These are phyloP conservation scores for Oikopleura dioica DNA, from an alignment of 23 tunicate genomes.

Conservation along the genomic window DNA sequence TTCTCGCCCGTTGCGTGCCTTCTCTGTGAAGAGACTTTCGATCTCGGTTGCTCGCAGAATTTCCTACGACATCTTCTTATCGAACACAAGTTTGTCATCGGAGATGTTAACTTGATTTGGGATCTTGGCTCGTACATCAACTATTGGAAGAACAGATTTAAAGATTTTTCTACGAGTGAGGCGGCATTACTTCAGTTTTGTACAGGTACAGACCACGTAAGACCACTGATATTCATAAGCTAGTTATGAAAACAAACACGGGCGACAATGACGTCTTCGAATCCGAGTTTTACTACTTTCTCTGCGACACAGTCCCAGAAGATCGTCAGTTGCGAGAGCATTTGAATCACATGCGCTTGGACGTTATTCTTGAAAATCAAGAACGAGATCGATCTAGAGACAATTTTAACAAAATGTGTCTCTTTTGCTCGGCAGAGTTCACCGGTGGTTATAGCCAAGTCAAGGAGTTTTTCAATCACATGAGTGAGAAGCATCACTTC, in stretches of 20 bases:
- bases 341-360: slow-evolving; percentile 24
- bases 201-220: too few relatives aligned
- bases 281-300: slow-evolving; percentile 46
- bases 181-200: too few relatives aligned
- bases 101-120: slow-evolving; percentile 56
- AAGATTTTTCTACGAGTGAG: slow-evolving; percentile 16
- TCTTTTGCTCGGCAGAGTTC: slow-evolving; percentile 52
- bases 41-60: neutral
- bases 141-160: slow-evolving; percentile 58
- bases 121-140: slow-evolving; percentile 33
- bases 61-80: slow-evolving; percentile 40
- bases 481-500: slow-evolving; percentile 65
- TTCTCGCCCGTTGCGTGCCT: neutral
- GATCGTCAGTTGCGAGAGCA: slow-evolving; percentile 55
- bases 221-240: too few relatives aligned
- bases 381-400: slow-evolving; percentile 38
- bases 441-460: slow-evolving; percentile 9
- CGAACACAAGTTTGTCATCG: slow-evolving; percentile 56
- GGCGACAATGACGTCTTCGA: slow-evolving; percentile 35
- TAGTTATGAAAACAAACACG: slow-evolving; percentile 40
- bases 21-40: neutral
- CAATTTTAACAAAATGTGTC: slow-evolving; percentile 40
- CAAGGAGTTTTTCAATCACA: slow-evolving; percentile 42
- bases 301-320: slow-evolving; percentile 76
- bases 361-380: neutral